These are phyloP conservation scores for Leucoraja erinaceus DNA, from an alignment of 2,113 vertebrate genomes.

Conservation along the genomic window DNA sequence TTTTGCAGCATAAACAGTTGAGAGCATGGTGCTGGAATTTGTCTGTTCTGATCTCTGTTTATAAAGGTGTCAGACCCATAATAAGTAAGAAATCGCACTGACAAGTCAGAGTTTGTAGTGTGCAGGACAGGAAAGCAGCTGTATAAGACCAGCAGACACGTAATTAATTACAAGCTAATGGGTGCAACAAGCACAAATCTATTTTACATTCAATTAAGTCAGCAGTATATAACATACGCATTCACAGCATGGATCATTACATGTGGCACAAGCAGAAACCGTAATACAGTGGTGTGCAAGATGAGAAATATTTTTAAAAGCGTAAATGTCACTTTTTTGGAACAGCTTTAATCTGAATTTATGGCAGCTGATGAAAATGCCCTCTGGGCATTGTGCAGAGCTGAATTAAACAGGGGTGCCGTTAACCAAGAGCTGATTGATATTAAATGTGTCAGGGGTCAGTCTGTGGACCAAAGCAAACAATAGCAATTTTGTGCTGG, in stretches of 20 bases:
- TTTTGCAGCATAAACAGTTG: conserved; percentile 20
- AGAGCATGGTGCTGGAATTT: conserved; percentile 30
- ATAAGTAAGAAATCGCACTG: not conserved
- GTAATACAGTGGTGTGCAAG: not conserved
- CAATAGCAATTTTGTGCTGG: conserved; percentile 8
- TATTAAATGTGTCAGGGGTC: conserved; percentile 32
- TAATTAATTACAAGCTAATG: conserved; percentile 34
- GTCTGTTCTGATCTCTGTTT: conserved; percentile 31
- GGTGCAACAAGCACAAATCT: not conserved
- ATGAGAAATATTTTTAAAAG: not conserved
- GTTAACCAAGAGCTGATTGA: not conserved
- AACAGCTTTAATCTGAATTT: not conserved
- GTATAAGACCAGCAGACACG: conserved; percentile 22
- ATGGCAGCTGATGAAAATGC: not conserved
- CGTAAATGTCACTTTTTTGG: not conserved
- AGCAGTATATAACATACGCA: conserved; percentile 2
- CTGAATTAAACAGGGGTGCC: not conserved
- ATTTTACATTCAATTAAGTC: conserved; percentile 32
- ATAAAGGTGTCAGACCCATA: conserved; percentile 36
- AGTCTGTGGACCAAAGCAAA: not conserved
- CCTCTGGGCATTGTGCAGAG: not conserved
- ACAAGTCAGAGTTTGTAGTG: not conserved
- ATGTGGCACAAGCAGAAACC: not conserved
- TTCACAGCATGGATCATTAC: not conserved
- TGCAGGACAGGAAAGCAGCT: conserved; percentile 27